Conservation (phyloP, 2,888 invertebrate species). For the Agrypnus murinus region DNA sequence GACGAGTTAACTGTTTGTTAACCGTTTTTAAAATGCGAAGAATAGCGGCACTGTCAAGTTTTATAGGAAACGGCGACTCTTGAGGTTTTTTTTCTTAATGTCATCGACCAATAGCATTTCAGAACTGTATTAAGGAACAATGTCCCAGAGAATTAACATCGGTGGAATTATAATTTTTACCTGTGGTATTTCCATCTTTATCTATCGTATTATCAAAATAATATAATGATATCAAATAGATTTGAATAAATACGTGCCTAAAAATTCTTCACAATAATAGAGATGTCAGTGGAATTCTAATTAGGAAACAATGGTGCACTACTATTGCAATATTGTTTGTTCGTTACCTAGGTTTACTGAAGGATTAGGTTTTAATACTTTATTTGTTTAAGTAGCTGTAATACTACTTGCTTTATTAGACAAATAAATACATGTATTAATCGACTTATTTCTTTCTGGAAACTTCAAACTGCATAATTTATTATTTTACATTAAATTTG, state of each 20-base stretch:
- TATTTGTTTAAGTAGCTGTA: no score
- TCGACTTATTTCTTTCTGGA: no score
- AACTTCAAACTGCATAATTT: no score
- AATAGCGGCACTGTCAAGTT: constrained; percentile 48
- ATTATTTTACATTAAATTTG: no score
- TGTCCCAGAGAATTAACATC: constrained; percentile 38
- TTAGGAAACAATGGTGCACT: constrained; percentile 34
- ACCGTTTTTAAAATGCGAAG: constrained; percentile 44
- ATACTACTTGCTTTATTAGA: no score
- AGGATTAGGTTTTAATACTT: background rate
- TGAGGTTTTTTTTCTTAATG: constrained; percentile 42
- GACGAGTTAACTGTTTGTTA: constrained; percentile 18
- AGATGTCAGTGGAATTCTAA: constrained; percentile 31
- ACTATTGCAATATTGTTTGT: constrained; percentile 20
- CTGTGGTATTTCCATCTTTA: constrained; percentile 2
- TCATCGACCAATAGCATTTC: constrained; percentile 49
- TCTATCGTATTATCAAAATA: background rate
- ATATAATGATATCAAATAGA: background rate
- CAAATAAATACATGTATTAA: no score
- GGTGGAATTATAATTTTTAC: constrained; percentile 9
- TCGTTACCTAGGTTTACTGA: background rate
- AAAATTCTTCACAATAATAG: constrained; percentile 17
- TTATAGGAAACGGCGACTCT: constrained; percentile 38
- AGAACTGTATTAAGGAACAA: constrained; percentile 45
- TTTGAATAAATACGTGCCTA: constrained; percentile 22